Evolutionary conservation across 2,888 invertebrate genomes (phyloP), one percentile per base, ranked within the genome.

Genomic region (Dryomyza anilis): DNA sequence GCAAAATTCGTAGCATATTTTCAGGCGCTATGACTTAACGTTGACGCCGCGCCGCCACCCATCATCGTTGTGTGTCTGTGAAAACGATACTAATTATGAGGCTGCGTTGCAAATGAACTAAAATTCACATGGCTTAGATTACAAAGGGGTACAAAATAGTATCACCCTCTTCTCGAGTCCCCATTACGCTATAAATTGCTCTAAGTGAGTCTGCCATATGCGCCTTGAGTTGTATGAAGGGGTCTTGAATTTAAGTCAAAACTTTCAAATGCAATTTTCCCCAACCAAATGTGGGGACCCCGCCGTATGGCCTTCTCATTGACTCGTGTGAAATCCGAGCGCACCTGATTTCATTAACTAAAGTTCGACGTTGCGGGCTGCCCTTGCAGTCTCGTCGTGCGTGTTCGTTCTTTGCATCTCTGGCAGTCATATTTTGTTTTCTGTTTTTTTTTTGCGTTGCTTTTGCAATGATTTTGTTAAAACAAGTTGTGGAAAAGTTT

Each of bases 331-430:
- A 71, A 73, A 72, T 72, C 68, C 71, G 72, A 71, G 70, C 68
- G 74, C 74, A 75, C 74, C 72, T 80, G 80, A 79, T 80, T 79
- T 80, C 80, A 79, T 79, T 79, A 80, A 77, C 76, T 73, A 74
- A 76, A 80, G 76, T 74, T 71, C 68, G 72, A 71, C 73, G 70
- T 23, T 36, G 46, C 52, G 39, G 48, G 48, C 8, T 25, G 12
- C 33, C 53, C 50, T 25, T n/a, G 16, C 16, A 16, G 25, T n/a
- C n/a, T 52, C n/a, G 46, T 19, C 25, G 25, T 63, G 27, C 48
- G 25, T 65, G 27, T 14, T 14, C 43, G 19, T 45, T 19, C 19
- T 29, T 52, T 16, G n/a, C n/a, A n/a, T n/a, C n/a, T n/a, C n/a
- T n/a, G n/a, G n/a, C n/a, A n/a, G n/a, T n/a, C n/a, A n/a, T n/a